Evolutionary conservation across 1,140 invertebrate genomes (phyloP).

Genomic region (Penaeus vannamei): DNA sequence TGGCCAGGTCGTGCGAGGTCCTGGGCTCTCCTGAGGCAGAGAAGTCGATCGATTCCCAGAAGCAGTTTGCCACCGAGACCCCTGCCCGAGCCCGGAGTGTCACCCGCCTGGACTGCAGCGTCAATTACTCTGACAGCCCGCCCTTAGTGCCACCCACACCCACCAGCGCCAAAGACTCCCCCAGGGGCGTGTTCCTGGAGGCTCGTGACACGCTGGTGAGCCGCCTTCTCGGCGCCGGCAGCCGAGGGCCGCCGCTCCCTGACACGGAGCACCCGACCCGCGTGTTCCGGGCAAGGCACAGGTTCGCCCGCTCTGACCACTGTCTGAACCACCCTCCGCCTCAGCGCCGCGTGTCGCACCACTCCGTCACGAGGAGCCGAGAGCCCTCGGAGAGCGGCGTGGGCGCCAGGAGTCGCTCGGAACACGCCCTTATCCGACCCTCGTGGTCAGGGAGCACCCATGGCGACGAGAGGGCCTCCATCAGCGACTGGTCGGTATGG

Average conservation of each 20-base stretch:
- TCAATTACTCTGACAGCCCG: conserved; percentile 63
- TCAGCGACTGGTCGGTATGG: conserved; percentile 57
- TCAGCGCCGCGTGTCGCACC: conserved; percentile 46
- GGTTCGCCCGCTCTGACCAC: conserved; percentile 59
- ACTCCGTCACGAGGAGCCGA: conserved; percentile 12
- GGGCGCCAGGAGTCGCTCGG: conserved; percentile 50
- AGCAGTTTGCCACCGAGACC: not conserved
- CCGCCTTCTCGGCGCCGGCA: conserved; percentile 47
- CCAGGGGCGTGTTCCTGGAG: conserved; percentile 59
- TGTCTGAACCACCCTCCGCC: conserved; percentile 47
- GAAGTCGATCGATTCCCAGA: not conserved
- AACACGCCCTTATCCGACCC: conserved; percentile 29
- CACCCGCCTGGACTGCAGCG: conserved; percentile 62
- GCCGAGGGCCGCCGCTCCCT: conserved; percentile 59
- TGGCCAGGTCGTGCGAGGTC: conserved; percentile 52
- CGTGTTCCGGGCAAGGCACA: conserved; percentile 48
- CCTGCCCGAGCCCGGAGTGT: conserved; percentile 51
- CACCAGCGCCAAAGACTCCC: conserved; percentile 40
- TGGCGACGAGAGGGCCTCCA: not conserved
- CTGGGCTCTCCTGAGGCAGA: conserved; percentile 45
- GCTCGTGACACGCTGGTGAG: conserved; percentile 58
- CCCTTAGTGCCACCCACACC: conserved; percentile 42
- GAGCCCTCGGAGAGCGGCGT: conserved; percentile 30
- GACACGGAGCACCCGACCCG: conserved; percentile 61
- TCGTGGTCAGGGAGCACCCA: conserved; percentile 30